phyloP scores from a whole-genome alignment of 64 coral and sea anemone species.

The Dendrophyllia cribrosa region DNA sequence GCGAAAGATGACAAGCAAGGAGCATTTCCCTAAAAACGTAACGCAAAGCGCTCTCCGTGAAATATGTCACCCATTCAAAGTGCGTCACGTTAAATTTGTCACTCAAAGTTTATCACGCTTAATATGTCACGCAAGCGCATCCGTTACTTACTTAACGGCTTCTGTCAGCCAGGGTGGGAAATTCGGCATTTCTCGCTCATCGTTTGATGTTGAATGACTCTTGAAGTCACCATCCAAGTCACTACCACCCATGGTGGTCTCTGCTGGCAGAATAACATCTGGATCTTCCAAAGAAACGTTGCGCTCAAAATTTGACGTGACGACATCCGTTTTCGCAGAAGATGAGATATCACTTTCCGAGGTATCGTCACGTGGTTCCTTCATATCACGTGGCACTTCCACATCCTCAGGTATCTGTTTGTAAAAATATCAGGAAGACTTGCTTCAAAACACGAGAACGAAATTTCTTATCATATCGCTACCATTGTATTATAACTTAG shows the following conservation, averaged over 20 bases:
- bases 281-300: background rate
- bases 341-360: background rate
- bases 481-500: no score
- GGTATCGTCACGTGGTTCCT: background rate
- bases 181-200: background rate
- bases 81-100: no score
- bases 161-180: background rate
- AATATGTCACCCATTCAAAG: no score
- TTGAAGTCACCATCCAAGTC: background rate
- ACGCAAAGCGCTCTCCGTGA: no score
- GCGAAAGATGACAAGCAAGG: no score
- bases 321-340: background rate
- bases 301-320: constrained; percentile 2
- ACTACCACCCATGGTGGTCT: background rate
- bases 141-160: background rate
- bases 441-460: background rate
- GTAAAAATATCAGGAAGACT: background rate
- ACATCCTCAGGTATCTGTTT: background rate
- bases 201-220: background rate
- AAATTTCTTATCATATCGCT: no score
- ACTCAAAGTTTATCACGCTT: no score
- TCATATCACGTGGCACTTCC: background rate
- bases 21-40: no score
- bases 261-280: background rate
- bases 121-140: no score